Conservation (phyloP, 2,888 invertebrate species). For the Phanerotoma sp. region DNA sequence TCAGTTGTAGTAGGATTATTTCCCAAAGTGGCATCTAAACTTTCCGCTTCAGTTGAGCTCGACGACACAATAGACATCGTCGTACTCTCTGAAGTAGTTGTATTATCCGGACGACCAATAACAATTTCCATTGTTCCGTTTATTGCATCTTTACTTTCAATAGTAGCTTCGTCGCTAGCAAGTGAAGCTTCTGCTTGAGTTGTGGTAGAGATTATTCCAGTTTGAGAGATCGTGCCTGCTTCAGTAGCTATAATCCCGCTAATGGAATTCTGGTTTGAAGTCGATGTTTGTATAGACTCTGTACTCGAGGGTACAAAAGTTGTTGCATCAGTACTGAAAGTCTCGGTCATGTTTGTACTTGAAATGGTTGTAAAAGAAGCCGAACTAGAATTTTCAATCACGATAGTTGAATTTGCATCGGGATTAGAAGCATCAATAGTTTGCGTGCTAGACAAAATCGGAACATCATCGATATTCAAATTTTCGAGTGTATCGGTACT, state of each 20-base stretch:
- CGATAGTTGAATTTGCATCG: conserved; percentile 11
- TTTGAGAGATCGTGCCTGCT: conserved; percentile 17
- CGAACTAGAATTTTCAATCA: too few species aligned
- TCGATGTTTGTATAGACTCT: background rate
- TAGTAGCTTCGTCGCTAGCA: background rate
- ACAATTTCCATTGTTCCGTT: conserved; percentile 13
- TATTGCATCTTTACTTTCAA: conserved; percentile 7
- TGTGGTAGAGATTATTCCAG: conserved; percentile 14
- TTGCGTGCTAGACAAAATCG: too few species aligned
- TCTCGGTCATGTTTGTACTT: background rate
- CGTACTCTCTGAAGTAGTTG: conserved; percentile 15
- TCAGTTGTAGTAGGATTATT: conserved; percentile 27
- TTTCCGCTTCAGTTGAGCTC: conserved; percentile 10
- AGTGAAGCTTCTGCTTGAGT: conserved; percentile 2
- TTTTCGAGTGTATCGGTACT: conserved; percentile 10
- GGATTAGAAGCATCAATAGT: conserved; percentile 12
- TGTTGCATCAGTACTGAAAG: background rate
- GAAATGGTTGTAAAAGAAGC: conserved; percentile 5
- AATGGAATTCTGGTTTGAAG: conserved; percentile 2
- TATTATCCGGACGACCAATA: conserved; percentile 8
- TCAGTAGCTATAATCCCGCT: conserved; percentile 11
- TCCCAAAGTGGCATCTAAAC: conserved; percentile 18
- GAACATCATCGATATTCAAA: conserved; percentile 10
- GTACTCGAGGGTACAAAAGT: background rate
- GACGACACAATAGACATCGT: conserved; percentile 1